Conservation (phyloP, 1,140 invertebrate genomes). For the Zaprionus inermis region DNA sequence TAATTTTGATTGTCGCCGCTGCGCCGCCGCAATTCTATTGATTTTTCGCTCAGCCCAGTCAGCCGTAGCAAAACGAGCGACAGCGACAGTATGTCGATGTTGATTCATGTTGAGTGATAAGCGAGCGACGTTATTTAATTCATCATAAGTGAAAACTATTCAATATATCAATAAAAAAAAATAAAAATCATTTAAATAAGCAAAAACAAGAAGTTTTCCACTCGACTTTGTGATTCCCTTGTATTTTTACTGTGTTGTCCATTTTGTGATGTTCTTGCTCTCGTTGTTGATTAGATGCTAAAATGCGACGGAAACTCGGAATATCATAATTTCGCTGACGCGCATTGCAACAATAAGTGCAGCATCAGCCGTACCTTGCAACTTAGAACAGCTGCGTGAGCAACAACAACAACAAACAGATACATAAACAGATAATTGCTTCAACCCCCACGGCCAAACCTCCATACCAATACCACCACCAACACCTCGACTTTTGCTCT, state of each 20-base stretch:
- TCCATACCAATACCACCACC: constrained; percentile 49
- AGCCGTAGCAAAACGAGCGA: constrained; percentile 22
- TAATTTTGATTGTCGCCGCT: constrained; percentile 25
- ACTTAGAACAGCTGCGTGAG: constrained; percentile 64
- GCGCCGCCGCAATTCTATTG: constrained; percentile 73
- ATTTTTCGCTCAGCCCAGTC: constrained; percentile 52
- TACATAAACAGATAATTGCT: constrained; percentile 61
- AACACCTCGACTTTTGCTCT: constrained; percentile 32
- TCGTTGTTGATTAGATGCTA: constrained; percentile 21
- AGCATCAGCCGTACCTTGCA: constrained; percentile 31
- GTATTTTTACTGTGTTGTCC: constrained; percentile 3
- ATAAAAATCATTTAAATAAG: constrained; percentile 61
- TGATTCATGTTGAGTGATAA: constrained; percentile 57
- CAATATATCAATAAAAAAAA: constrained; percentile 60
- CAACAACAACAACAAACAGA: constrained; percentile 65
- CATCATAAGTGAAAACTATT: constrained; percentile 61
- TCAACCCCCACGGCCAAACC: constrained; percentile 55
- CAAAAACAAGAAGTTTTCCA: constrained; percentile 14
- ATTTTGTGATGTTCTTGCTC: neutral
- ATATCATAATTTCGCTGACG: constrained; percentile 29
- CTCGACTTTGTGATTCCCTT: constrained; percentile 12
- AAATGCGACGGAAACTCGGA: constrained; percentile 46
- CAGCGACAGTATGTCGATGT: constrained; percentile 64
- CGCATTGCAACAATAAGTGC: constrained; percentile 28
- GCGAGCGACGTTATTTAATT: constrained; percentile 66